Base-by-base conservation (phyloP, 1,140 invertebrate species). In the Ridgeia piscesae region DNA sequence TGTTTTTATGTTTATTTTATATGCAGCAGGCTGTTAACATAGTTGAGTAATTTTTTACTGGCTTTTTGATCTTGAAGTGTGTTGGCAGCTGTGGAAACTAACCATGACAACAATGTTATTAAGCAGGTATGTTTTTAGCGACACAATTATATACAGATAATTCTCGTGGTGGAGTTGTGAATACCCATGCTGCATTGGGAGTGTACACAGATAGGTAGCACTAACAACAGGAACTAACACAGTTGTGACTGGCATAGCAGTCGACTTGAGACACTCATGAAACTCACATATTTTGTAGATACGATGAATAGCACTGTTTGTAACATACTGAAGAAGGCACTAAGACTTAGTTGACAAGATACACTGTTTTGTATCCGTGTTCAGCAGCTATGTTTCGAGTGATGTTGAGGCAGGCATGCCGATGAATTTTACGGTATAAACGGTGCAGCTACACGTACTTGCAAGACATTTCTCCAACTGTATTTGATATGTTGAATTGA, bases 41-140 rank as follows among this genome's bases (percentile, higher is more conserved):
- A 77, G 58, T 77, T 77, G 58, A 77, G 58, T 77, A 77, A 21
- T 77, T 77, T 77, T 77, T 77, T 77, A 77, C 58, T 77, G 58
- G 58, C 58, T 21, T 21, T 21, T 77, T 1, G 17, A 31, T 77
- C 17, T 31, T n/a, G n/a, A 77, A 21, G 11, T 77, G 27, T 77
- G 58, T 77, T 31, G 58, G 27, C 27, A 21, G 58, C 58, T 77
- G 58, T 77, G 27, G 58, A 77, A 77, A 77, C 58, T 77, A 77
- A 77, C 58, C 58, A 27, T 77, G 58, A 77, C 58, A 42, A 42
- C 42, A 77, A 77, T 77, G 27, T 77, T 77, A 77, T 77, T 77
- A 77, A 77, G 27, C 58, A 77, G 27, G 58, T 77, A 9, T 77
- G 11, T 77, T 77, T 77, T 31, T 21, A 21, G 2, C 17, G 27